Evolutionary conservation across 1,140 invertebrate genomes (phyloP), one percentile per base, ranked within the genome.

Genomic region (Sesamia nonagrioides): DNA sequence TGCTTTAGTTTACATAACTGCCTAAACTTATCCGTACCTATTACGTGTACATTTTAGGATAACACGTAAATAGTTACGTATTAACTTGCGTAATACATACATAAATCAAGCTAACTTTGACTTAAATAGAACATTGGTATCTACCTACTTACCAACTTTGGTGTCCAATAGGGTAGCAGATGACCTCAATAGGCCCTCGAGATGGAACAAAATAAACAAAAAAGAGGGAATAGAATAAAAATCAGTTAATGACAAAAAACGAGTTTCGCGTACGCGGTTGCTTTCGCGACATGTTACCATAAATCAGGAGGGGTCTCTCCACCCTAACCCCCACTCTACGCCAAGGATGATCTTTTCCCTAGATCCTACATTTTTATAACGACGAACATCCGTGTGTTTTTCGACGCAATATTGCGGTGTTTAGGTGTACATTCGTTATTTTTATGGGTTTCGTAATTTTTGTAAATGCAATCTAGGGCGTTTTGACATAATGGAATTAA

Each of bases 321-420:
- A 74, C 83, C 76, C 82, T 78, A 78, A 15, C 81, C 74, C 21
- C 52, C 60, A 17, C 60, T 6, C 48, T 27, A 74, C 79, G 84
- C 86, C 80, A 88, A 91, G 88, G 88, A 91, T 94, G 91, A 93
- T 94, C 92, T 93, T 90, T 91, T 90, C 88, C 85, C 88, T 83
- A 88, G 91, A 91, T 91, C 88, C 90, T 90, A 92, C 89, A 93
- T 93, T 93, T 94, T 94, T 94, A 94, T 93, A 94, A 92, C 88
- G 85, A 86, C 77, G 84, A 82, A 84, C 82, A 86, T 86, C 82
- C 77, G 37, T 75, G 42, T 63, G 77, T 86, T 87, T 86, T 84
- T 76, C 79, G 72, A 77, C 77, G 83, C 83, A 82, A 82, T 86
- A 84, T 77, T 69, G 66, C 45, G 9, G 13, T 56, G 35, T 11